Percentiles rank a stretch among this genome's conserved stretches.
Conservation (phyloP, 1,140 invertebrate species). For the Periplaneta americana region DNA sequence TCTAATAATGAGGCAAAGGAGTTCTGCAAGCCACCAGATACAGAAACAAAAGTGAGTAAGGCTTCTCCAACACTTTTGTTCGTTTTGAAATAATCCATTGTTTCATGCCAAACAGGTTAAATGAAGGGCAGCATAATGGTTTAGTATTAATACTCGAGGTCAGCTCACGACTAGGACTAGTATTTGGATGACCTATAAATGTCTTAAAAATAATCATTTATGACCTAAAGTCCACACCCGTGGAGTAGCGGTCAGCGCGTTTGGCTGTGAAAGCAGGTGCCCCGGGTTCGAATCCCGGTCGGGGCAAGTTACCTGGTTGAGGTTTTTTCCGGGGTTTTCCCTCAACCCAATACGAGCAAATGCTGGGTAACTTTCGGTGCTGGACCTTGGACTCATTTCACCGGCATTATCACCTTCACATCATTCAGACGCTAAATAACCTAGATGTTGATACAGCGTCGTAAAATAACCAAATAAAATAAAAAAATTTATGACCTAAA, state of each 20-base stretch:
- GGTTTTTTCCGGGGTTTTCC: too few species aligned
- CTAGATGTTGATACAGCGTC: too few species aligned
- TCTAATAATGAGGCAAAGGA: slow-evolving; percentile 58
- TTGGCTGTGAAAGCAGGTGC: too few species aligned
- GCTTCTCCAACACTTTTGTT: not conserved
- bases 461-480: too few species aligned
- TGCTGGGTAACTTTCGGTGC: too few species aligned
- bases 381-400: too few species aligned
- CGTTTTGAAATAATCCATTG: not conserved
- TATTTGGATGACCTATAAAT: not conserved
- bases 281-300: too few species aligned
- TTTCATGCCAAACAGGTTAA: not conserved
- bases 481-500: not conserved
- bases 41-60: slow-evolving; percentile 50
- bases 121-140: not conserved
- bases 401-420: too few species aligned
- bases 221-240: not conserved
- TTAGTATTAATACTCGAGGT: not conserved
- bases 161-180: not conserved
- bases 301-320: too few species aligned
- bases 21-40: slow-evolving; percentile 54
- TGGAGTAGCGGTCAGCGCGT: too few species aligned
- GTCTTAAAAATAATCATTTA: not conserved
- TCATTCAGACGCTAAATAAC: too few species aligned
- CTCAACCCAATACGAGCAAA: too few species aligned